A percentile compares a stretch with the other conserved stretches of the same genome.
These are phyloP conservation scores for Geopemphigus sp. DNA, from an alignment of 1,140 invertebrate genomes.

Conservation along the genomic window DNA sequence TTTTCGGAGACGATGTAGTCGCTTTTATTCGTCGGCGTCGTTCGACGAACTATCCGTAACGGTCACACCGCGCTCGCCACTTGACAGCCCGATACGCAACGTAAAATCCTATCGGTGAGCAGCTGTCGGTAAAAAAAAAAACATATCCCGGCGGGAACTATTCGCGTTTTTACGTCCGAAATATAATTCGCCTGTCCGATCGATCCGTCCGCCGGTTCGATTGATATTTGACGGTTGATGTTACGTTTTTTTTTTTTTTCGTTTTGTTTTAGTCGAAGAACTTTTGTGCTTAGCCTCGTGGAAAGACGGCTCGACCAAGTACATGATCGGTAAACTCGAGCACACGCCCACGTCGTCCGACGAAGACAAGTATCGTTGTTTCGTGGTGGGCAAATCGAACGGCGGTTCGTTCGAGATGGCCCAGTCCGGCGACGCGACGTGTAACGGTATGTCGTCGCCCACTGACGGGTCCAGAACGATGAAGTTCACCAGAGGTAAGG, in stretches of 20 bases:
- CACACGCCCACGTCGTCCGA: slow-evolving; percentile 60
- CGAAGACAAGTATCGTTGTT: slow-evolving; percentile 69
- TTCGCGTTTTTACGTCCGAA: too few species aligned
- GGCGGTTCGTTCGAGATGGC: slow-evolving; percentile 64
- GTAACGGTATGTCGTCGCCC: slow-evolving; percentile 68
- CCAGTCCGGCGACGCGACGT: slow-evolving; percentile 78
- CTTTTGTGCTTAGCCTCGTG: slow-evolving; percentile 77
- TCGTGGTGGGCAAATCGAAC: slow-evolving; percentile 57
- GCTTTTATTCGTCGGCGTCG: too few species aligned
- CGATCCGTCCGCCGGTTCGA: not conserved
- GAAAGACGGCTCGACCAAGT: slow-evolving; percentile 80
- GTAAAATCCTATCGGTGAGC: too few species aligned
- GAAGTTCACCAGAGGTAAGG: slow-evolving; percentile 64
- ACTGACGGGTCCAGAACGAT: slow-evolving; percentile 66
- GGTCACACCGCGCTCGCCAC: too few species aligned
- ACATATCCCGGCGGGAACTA: too few species aligned
- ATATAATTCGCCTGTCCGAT: too few species aligned
- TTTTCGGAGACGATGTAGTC: too few species aligned
- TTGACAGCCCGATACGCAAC: too few species aligned
- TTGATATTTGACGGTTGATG: not conserved
- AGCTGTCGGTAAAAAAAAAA: too few species aligned
- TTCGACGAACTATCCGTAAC: too few species aligned
- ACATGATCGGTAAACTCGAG: slow-evolving; percentile 70
- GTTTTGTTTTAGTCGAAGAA: slow-evolving; percentile 68
- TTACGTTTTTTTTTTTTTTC: slow-evolving; percentile 35